Evolutionary conservation across 2,113 vertebrate species (phyloP).

Genomic region (Gasterosteus aculeatus): DNA sequence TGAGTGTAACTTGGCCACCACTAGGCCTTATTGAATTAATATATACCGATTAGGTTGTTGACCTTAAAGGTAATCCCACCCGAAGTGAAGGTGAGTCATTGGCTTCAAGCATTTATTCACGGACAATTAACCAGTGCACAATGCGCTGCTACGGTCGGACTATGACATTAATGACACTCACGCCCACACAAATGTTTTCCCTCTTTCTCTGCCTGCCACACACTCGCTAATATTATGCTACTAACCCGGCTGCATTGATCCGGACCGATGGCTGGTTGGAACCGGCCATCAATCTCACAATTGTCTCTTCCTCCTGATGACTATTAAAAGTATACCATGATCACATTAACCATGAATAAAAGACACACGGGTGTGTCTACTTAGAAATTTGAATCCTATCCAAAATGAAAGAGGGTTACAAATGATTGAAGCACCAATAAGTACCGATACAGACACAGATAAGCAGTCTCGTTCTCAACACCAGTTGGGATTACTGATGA

Average conservation of each 20-base stretch:
- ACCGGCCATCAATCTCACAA: neutral
- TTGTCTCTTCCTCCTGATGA: neutral
- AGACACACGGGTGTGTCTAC: neutral
- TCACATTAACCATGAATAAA: neutral
- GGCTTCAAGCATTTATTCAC: neutral
- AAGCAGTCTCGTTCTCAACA: neutral
- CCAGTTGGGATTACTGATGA: neutral
- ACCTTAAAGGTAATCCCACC: neutral
- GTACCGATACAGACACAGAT: neutral
- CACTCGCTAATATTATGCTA: neutral
- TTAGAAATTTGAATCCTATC: neutral
- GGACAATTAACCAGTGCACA: neutral
- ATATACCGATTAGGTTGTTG: neutral
- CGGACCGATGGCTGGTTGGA: neutral
- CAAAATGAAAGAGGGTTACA: neutral
- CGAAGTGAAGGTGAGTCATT: neutral
- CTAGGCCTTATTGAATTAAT: neutral
- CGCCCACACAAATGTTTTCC: neutral
- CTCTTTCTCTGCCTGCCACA: neutral
- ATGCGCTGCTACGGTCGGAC: neutral
- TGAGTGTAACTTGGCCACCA: neutral
- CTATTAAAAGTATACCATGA: neutral
- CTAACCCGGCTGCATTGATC: neutral
- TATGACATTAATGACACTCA: neutral
- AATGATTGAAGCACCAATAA: neutral